phyloP scores from a whole-genome alignment of 2,113 vertebrate species.

The Phrynosoma platyrhinos region DNA sequence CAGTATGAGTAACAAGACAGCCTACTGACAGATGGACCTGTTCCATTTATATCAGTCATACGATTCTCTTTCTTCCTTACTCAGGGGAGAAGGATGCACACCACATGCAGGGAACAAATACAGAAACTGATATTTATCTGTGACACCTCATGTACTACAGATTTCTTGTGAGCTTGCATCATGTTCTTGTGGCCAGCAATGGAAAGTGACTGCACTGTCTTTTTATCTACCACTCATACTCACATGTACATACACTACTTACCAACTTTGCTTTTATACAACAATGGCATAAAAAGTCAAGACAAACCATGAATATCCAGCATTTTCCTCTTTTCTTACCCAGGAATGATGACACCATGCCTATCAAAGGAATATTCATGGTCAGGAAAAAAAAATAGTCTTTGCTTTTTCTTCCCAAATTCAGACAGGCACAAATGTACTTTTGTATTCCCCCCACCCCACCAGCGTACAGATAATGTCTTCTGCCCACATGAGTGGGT shows the following conservation, averaged over 20 bases:
- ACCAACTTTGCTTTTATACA: background rate
- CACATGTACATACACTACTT: background rate
- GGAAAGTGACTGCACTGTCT: background rate
- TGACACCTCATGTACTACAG: constrained; percentile 7
- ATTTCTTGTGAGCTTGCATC: background rate
- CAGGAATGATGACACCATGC: background rate
- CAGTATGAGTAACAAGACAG: constrained; percentile 55
- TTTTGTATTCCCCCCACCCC: too few species aligned
- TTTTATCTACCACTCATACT: background rate
- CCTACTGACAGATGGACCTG: constrained; percentile 46
- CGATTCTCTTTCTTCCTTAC: background rate
- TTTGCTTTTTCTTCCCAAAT: constrained; percentile 22
- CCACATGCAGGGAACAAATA: rapidly evolving
- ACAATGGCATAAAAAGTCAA: background rate
- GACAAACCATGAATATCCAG: background rate
- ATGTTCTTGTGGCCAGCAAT: background rate
- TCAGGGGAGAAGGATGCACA: background rate
- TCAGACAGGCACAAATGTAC: background rate
- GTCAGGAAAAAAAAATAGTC: constrained; percentile 43
- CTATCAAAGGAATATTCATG: constrained; percentile 39
- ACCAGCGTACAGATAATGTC: background rate
- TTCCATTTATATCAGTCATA: background rate
- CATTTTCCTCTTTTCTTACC: background rate
- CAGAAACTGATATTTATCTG: constrained; percentile 46
- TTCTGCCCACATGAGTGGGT: background rate